Conservation (phyloP, 1,140 invertebrate species). For the Bombus difficillimus region DNA sequence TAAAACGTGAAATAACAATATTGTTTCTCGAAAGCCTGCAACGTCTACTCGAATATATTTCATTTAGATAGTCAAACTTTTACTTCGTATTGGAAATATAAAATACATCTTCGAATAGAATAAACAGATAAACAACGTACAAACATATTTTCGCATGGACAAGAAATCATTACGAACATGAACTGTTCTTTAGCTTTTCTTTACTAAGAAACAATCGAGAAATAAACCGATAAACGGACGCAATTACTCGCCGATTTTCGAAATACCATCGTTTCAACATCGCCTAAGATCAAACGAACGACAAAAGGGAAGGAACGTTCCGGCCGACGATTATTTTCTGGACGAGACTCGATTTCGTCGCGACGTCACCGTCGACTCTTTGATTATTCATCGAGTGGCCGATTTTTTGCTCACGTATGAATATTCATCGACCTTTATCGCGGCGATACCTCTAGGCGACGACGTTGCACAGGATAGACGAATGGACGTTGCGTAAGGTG, state of each 20-base stretch:
- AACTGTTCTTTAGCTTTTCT: neutral
- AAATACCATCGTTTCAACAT: neutral
- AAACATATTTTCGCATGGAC: too few relatives aligned
- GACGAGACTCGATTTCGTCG: neutral
- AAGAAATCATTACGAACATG: too few relatives aligned
- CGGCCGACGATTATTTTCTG: conserved; percentile 3
- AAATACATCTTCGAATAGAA: too few relatives aligned
- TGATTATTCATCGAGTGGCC: conserved; percentile 54
- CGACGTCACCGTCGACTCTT: conserved; percentile 23
- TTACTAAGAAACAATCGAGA: fast-evolving
- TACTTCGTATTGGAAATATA: neutral
- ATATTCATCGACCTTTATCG: conserved; percentile 53
- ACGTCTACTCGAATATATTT: too few relatives aligned
- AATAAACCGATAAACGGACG: neutral
- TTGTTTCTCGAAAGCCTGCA: too few relatives aligned
- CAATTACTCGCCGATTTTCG: neutral
- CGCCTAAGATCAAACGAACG: neutral
- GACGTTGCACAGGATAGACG: conserved; percentile 14
- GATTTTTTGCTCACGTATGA: conserved; percentile 41
- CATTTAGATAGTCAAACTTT: fast-evolving
- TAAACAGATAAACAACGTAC: too few relatives aligned
- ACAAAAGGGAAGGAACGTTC: neutral
- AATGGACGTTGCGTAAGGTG: conserved; percentile 32
- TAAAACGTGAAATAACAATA: neutral
- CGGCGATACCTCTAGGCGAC: conserved; percentile 41